Base-by-base conservation (phyloP, 1,140 invertebrate genomes). In the Heliconius nattereri region DNA sequence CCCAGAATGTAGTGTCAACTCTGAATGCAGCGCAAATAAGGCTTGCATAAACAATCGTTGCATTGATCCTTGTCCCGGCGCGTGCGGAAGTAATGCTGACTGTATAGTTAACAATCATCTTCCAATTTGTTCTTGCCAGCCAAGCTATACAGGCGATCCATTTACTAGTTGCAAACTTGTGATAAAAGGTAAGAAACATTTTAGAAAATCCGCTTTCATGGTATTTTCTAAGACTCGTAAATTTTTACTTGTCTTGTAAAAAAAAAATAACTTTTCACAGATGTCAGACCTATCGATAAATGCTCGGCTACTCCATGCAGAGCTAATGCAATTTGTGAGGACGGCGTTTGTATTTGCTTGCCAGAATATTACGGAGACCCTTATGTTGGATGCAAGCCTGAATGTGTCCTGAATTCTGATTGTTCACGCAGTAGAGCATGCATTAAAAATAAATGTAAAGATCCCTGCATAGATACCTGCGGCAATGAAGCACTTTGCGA, bases 391-490 rank as follows among this genome's bases (percentile, higher is more conserved):
- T 97, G 97, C 90, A 94, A 96, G 85, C 96, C 96, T 23, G 96
- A 97, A 91, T 97, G 97, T 90, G 92, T 96, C 7, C 89, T 96
- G 1, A 96, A 95, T 83, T 96, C 96, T 0, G 97, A 97, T 83
- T 97, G 97, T 91, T 83, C 95, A 16, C 90, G 95, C 72, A 95
- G 95, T 82, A 94, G 95, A 91, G 96, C 97, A n/a, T 98, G 97
- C 85, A 95, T 96, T 20, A 96, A 96, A 87, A 96, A 97, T 81
- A 97, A 96, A 92, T 98, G 97, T 88, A 93, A 89, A 45, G 95
- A 98, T 92, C 97, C 97, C 60, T 98, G 97, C 85, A 91, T 95
- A 5, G 97, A 96, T 72, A 96, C 96, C 2, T 98, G 97, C 88
- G 97, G 97, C 66, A 95, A 95, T 82, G 96, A 95, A 80, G 96